A percentile compares a stretch with the other conserved stretches of the same genome.
Evolutionary conservation across 1,140 invertebrate species (phyloP).

Genomic region (Aphaenogaster rudis): DNA sequence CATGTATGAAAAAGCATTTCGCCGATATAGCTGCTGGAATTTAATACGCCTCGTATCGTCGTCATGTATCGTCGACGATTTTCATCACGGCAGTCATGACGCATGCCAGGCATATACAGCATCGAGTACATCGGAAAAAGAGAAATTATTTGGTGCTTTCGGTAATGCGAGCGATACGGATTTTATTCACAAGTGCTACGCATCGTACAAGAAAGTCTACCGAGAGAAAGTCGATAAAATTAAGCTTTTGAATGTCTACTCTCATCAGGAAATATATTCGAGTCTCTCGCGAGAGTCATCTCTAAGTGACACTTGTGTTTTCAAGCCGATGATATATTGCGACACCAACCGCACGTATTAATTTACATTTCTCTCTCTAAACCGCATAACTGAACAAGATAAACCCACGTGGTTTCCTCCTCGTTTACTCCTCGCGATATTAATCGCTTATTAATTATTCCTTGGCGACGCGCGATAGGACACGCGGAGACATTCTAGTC

Average conservation of each 20-base stretch:
- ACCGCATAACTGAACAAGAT: background rate
- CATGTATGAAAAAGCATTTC: conserved; percentile 33
- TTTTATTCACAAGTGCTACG: background rate
- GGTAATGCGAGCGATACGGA: background rate
- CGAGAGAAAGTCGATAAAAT: background rate
- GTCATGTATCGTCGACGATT: conserved; percentile 12
- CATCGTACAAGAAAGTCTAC: background rate
- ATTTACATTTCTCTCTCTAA: background rate
- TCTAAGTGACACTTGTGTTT: background rate
- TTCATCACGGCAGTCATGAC: background rate
- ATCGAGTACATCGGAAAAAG: background rate
- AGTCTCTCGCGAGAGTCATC: background rate
- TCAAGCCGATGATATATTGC: background rate
- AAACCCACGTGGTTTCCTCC: background rate
- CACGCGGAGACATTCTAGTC: conserved; percentile 1
- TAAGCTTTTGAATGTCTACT: background rate
- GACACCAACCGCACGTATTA: background rate
- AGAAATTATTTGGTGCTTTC: background rate
- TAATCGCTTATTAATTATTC: conserved; percentile 48
- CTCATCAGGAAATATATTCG: background rate
- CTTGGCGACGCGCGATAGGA: background rate
- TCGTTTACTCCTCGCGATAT: conserved; percentile 26
- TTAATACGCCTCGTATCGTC: conserved; percentile 24
- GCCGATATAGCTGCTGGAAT: conserved; percentile 16
- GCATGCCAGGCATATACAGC: background rate